These are phyloP conservation scores for Chelonus insularis DNA, from an alignment of 1,140 invertebrate genomes.

Conservation along the genomic window DNA sequence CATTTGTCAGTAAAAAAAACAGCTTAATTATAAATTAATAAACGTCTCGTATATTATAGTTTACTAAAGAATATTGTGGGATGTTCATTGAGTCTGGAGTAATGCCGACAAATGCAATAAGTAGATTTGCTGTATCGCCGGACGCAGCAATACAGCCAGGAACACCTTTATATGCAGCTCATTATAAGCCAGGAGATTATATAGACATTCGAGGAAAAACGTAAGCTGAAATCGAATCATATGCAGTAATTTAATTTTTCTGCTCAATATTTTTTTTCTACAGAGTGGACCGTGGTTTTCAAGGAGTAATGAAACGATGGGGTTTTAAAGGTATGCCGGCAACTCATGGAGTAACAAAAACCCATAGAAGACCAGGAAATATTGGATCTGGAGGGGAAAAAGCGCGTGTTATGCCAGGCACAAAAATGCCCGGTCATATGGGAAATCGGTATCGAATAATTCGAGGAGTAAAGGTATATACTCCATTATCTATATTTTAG, in stretches of 20 bases:
- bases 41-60: conserved; percentile 53
- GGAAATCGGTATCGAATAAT: conserved; percentile 76
- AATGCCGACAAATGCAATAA: conserved; percentile 83
- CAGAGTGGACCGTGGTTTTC: conserved; percentile 92
- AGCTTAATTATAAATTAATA: not conserved
- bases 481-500: too few species aligned
- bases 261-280: conserved; percentile 40
- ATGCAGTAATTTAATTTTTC: conserved; percentile 9
- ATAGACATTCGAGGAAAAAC: conserved; percentile 91
- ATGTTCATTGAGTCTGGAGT: conserved; percentile 86
- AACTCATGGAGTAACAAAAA: conserved; percentile 92
- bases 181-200: conserved; percentile 89
- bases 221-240: conserved; percentile 64
- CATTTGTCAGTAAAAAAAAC: not conserved
- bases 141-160: conserved; percentile 86
- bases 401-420: conserved; percentile 89
- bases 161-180: conserved; percentile 83
- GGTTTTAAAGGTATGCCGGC: conserved; percentile 93
- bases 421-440: conserved; percentile 97
- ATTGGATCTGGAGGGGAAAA: conserved; percentile 85
- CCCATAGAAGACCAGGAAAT: conserved; percentile 87
- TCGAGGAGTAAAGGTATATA: conserved; percentile 71
- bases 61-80: conserved; percentile 88
- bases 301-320: conserved; percentile 97
- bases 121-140: conserved; percentile 83